Evolutionary conservation across 2,888 invertebrate genomes (phyloP).

Genomic region (Hypsopygia costalis): DNA sequence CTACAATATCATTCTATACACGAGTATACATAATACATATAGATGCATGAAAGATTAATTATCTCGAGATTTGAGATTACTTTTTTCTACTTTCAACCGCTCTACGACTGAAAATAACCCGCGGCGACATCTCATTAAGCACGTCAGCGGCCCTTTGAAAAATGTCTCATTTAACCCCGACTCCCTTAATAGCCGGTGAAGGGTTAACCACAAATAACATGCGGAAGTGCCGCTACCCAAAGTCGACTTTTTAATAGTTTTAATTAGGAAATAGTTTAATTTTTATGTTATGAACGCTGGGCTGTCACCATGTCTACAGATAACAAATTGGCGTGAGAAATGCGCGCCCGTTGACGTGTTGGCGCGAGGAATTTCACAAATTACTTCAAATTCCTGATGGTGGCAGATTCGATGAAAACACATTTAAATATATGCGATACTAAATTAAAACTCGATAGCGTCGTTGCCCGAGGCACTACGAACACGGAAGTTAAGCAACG

Average conservation of each 20-base stretch:
- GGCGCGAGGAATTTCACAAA: slow-evolving; percentile 30
- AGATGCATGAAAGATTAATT: slow-evolving; percentile 25
- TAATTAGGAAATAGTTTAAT: slow-evolving; percentile 79
- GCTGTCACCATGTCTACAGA: slow-evolving; percentile 46
- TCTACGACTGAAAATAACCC: slow-evolving; percentile 67
- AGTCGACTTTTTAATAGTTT: slow-evolving; percentile 71
- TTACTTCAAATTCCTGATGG: too few species aligned
- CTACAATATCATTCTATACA: too few species aligned
- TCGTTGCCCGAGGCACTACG: too few species aligned
- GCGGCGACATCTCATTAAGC: slow-evolving; percentile 76
- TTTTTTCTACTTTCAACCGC: slow-evolving; percentile 35
- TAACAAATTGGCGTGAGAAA: slow-evolving; percentile 70
- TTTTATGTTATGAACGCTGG: slow-evolving; percentile 53
- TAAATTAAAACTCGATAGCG: too few species aligned
- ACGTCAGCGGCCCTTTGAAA: slow-evolving; percentile 73
- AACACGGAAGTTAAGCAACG: too few species aligned
- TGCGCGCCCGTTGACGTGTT: slow-evolving; percentile 35
- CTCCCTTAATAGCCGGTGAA: slow-evolving; percentile 74
- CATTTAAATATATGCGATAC: too few species aligned
- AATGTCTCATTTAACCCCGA: slow-evolving; percentile 78
- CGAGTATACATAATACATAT: slow-evolving; percentile 9
- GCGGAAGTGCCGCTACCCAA: slow-evolving; percentile 66
- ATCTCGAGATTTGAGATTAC: slow-evolving; percentile 34
- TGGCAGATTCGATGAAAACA: too few species aligned
- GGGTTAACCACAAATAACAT: slow-evolving; percentile 78